These are phyloP conservation scores for Passer domesticus DNA, from an alignment of 2,113 vertebrate genomes.

Conservation along the genomic window DNA sequence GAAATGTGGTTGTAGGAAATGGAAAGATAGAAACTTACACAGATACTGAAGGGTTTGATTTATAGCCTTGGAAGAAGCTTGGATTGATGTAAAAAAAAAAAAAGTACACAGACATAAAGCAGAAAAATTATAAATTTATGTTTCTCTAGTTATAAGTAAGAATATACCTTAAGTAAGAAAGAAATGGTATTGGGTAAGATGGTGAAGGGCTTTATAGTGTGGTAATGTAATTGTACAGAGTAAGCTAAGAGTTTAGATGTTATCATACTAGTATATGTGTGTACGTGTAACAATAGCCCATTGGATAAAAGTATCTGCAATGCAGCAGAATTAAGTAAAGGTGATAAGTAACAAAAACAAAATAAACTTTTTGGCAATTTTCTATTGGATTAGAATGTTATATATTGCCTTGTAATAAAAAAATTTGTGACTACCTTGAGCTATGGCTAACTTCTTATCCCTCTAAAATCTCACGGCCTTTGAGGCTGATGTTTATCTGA, in stretches of 20 bases:
- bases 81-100: background rate
- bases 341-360: background rate
- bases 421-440: background rate
- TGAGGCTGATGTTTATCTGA: background rate
- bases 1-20: background rate
- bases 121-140: background rate
- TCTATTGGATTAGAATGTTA: background rate
- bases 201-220: background rate
- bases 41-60: background rate
- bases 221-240: background rate
- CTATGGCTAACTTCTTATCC: background rate
- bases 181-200: background rate
- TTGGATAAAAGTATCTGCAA: background rate
- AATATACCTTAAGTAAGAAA: background rate
- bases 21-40: background rate
- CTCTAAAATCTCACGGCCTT: background rate
- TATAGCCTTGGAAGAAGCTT: background rate
- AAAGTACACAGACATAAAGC: background rate
- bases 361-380: background rate
- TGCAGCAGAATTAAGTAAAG: background rate
- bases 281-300: background rate
- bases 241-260: background rate
- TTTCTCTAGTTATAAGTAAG: background rate
- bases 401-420: background rate
- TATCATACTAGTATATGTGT: background rate